Percentiles rank a stretch among this genome's conserved stretches.
Conservation (phyloP, 2,113 vertebrate genomes). For the Channa maculata region DNA sequence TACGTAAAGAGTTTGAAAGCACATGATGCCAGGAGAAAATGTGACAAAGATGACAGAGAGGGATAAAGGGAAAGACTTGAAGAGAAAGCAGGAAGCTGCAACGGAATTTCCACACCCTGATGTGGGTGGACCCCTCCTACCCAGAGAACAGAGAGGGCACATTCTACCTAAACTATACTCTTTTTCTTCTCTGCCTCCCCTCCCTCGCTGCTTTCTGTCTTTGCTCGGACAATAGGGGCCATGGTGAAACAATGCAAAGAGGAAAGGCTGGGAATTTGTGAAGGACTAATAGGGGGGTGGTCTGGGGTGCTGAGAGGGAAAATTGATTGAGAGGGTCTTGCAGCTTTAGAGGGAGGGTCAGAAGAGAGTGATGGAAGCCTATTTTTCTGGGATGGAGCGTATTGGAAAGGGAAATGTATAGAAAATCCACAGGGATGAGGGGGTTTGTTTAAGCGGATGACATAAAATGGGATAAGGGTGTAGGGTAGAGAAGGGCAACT, state of each 20-base stretch:
- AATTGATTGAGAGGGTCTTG: conserved; percentile 21
- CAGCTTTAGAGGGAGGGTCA: not conserved
- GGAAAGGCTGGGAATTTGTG: conserved; percentile 42
- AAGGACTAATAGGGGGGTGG: conserved; percentile 39
- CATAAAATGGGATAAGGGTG: conserved; percentile 28
- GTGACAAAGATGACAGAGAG: conserved; percentile 26
- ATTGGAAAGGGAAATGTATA: conserved; percentile 43
- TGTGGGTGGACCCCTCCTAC: conserved; percentile 59
- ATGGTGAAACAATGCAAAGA: conserved; percentile 65
- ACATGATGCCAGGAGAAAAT: conserved; percentile 23
- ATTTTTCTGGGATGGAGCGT: conserved; percentile 22
- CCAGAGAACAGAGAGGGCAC: conserved; percentile 56
- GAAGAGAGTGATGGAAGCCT: conserved; percentile 22
- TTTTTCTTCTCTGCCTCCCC: conserved; percentile 27
- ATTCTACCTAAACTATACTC: conserved; percentile 36
- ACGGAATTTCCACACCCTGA: conserved; percentile 72
- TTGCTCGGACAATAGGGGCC: conserved; percentile 63
- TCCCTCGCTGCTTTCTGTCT: conserved; percentile 52
- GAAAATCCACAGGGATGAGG: conserved; percentile 38
- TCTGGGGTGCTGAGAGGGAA: conserved; percentile 47
- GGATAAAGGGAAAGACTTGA: conserved; percentile 16
- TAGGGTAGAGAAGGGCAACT: conserved; percentile 6
- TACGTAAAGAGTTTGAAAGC: not conserved
- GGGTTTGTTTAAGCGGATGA: conserved; percentile 31
- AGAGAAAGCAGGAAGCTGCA: conserved; percentile 65